These are phyloP conservation scores for Zosterops japonicus DNA, from an alignment of 2,113 vertebrate species.

Conservation along the genomic window DNA sequence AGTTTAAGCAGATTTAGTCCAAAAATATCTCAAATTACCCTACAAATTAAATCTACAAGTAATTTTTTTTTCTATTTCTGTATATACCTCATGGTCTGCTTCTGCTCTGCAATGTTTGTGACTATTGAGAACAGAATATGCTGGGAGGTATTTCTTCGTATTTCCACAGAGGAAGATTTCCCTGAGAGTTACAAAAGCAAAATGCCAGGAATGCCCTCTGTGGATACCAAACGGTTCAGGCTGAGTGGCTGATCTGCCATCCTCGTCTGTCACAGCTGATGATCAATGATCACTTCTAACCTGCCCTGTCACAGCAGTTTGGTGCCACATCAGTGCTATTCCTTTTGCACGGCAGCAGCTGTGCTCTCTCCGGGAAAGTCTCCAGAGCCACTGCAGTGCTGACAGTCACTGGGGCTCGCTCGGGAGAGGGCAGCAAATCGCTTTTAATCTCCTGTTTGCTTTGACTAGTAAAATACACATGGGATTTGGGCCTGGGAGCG, in stretches of 20 bases:
- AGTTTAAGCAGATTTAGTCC: background rate
- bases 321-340: background rate
- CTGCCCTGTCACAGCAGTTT: background rate
- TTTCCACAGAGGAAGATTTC: background rate
- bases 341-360: background rate
- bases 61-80: background rate
- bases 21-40: background rate
- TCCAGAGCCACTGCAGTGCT: background rate
- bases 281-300: background rate
- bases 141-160: background rate
- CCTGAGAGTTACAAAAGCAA: background rate
- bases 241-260: background rate
- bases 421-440: constrained; percentile 53
- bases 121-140: background rate
- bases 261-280: background rate
- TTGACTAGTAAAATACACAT: background rate
- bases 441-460: background rate
- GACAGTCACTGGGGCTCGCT: background rate
- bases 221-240: background rate
- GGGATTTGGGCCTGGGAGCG: background rate
- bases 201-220: background rate
- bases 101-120: background rate
- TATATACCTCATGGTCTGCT: background rate
- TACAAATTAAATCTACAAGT: background rate
- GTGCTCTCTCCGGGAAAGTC: background rate